Evolutionary conservation across 1,140 invertebrate species (phyloP).

Genomic region (Brachionus manjavacas): DNA sequence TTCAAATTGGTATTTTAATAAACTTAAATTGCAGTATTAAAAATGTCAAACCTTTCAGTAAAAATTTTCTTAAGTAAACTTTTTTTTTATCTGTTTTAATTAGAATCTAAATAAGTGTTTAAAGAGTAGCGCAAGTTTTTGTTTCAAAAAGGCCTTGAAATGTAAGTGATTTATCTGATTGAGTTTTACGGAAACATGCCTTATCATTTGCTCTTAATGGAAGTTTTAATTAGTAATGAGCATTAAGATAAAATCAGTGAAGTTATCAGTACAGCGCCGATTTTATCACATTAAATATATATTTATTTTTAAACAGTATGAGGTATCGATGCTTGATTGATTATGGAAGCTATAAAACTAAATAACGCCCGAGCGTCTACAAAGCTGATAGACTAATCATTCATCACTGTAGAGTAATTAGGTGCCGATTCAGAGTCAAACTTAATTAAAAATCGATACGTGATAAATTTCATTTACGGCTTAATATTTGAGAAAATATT

Average conservation of each 20-base stretch:
- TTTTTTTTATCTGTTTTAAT: not conserved
- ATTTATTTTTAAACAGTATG: not conserved
- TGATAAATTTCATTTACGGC: not conserved
- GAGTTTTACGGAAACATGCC: not conserved
- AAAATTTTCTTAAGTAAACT: no score
- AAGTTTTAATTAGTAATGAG: not conserved
- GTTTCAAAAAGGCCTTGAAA: not conserved
- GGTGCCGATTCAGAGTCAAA: not conserved
- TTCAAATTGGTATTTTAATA: no score
- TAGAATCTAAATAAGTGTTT: not conserved
- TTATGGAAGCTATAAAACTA: not conserved
- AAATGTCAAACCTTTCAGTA: no score
- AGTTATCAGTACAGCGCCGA: not conserved
- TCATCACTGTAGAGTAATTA: not conserved
- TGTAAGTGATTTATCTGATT: not conserved
- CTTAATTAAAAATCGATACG: not conserved
- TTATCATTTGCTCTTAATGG: not conserved
- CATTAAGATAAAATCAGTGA: not conserved
- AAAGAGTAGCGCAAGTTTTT: not conserved
- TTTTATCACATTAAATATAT: not conserved
- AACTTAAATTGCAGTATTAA: no score
- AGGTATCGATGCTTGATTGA: not conserved
- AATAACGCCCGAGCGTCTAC: not conserved
- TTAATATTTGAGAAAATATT: not conserved
- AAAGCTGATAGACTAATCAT: not conserved